Evolutionary conservation across 1,140 invertebrate species (phyloP).

Genomic region (Eupristina koningsbergeri): DNA sequence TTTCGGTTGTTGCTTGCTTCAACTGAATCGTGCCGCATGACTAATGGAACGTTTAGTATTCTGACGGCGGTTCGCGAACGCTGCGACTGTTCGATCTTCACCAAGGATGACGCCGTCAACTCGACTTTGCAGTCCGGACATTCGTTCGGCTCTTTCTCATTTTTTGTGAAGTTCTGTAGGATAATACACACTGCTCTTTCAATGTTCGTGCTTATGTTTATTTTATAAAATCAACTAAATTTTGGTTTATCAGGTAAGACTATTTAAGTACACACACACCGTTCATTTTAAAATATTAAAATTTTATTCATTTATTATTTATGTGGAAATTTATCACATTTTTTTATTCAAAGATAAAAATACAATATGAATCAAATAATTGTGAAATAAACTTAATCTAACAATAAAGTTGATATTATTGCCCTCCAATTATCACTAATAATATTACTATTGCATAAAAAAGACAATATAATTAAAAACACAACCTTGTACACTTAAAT

Average conservation of each 20-base stretch:
- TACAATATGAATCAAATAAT: slow-evolving; percentile 41
- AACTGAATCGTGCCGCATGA: slow-evolving; percentile 74
- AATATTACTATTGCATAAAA: no score
- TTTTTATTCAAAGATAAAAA: neutral
- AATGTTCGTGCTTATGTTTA: slow-evolving; percentile 60
- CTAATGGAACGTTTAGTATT: slow-evolving; percentile 75
- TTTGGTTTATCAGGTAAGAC: neutral
- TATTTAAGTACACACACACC: neutral
- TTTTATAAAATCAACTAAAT: slow-evolving; percentile 58
- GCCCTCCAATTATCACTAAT: neutral
- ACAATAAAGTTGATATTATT: slow-evolving; percentile 12
- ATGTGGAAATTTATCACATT: neutral
- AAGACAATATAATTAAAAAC: no score
- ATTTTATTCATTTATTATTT: neutral
- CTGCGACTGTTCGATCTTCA: slow-evolving; percentile 66
- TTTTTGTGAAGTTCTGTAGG: slow-evolving; percentile 69
- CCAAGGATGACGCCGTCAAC: slow-evolving; percentile 63
- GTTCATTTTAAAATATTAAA: neutral
- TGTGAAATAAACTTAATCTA: slow-evolving; percentile 60
- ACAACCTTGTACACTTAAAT: no score
- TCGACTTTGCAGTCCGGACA: slow-evolving; percentile 64
- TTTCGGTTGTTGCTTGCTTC: slow-evolving; percentile 75
- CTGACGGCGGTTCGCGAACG: slow-evolving; percentile 66
- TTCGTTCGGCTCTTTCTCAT: slow-evolving; percentile 58
- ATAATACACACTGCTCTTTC: slow-evolving; percentile 61